phyloP scores from a whole-genome alignment of 2,113 vertebrate species.

The Pyrgilauda ruficollis region DNA sequence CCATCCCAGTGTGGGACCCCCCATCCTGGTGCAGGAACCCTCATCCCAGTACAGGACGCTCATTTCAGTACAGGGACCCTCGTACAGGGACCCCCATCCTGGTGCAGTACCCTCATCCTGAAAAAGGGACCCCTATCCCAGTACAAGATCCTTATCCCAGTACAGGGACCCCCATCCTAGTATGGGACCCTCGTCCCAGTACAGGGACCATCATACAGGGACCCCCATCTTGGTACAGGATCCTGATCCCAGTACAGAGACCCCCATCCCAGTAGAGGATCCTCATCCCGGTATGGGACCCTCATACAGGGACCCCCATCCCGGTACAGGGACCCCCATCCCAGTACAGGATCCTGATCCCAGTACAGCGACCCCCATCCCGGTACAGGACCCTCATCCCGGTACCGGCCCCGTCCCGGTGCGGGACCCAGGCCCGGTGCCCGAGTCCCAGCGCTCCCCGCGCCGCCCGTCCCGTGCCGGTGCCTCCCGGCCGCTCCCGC shows the following conservation, averaged over 20 bases:
- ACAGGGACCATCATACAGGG: not conserved
- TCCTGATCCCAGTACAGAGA: not conserved
- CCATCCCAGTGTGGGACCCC: not conserved
- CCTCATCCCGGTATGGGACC: no score
- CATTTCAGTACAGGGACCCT: not conserved
- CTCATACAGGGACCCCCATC: no score
- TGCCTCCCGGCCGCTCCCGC: no score
- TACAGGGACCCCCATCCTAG: no score
- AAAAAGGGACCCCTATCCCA: not conserved
- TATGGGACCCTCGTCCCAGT: not conserved
- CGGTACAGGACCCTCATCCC: no score
- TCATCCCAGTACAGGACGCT: not conserved
- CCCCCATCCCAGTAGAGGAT: not conserved
- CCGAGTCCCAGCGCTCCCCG: no score
- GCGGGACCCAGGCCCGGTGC: not conserved
- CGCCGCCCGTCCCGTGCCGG: no score
- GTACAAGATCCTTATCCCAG: not conserved
- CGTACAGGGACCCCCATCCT: no score
- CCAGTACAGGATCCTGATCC: fast-evolving
- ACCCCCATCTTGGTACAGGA: not conserved
- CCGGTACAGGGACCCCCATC: fast-evolving
- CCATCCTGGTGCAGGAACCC: not conserved
- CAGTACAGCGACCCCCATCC: no score
- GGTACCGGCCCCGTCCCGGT: not conserved
- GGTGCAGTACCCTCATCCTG: not conserved